These are phyloP conservation scores for Hypocryptadius cinnamomeus DNA, from an alignment of 2,113 vertebrate species.

Conservation along the genomic window DNA sequence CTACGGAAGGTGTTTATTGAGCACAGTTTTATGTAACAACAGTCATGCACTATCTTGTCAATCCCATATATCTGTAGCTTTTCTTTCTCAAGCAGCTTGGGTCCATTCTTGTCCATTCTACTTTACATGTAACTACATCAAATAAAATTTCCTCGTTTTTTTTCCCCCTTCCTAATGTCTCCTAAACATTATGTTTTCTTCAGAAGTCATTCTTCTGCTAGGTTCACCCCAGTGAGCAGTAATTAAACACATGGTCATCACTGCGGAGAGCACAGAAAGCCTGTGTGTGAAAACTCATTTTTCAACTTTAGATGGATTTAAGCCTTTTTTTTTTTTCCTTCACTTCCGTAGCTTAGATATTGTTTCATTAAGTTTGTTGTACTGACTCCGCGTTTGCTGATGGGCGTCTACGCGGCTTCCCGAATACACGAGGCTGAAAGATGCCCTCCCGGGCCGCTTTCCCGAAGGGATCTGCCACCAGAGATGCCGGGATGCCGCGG, in stretches of 20 bases:
- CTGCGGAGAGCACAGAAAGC: background rate
- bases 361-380: background rate
- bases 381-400: background rate
- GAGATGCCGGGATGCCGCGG: background rate
- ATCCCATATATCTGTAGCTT: background rate
- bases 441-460: background rate
- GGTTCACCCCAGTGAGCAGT: background rate
- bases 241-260: background rate
- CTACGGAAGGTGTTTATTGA: rapidly evolving
- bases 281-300: background rate
- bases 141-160: background rate
- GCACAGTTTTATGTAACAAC: background rate
- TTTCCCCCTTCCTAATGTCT: background rate
- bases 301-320: background rate
- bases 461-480: background rate
- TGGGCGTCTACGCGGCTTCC: background rate
- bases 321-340: background rate
- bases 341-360: background rate
- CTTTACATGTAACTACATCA: background rate
- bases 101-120: background rate
- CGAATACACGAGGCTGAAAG: background rate
- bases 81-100: background rate
- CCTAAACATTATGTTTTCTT: background rate
- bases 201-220: background rate
- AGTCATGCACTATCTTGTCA: background rate